Percentiles rank a stretch among this genome's conserved stretches.
These are phyloP conservation scores for Phrixothrix hirtus DNA, from an alignment of 2,888 invertebrate genomes.

Conservation along the genomic window DNA sequence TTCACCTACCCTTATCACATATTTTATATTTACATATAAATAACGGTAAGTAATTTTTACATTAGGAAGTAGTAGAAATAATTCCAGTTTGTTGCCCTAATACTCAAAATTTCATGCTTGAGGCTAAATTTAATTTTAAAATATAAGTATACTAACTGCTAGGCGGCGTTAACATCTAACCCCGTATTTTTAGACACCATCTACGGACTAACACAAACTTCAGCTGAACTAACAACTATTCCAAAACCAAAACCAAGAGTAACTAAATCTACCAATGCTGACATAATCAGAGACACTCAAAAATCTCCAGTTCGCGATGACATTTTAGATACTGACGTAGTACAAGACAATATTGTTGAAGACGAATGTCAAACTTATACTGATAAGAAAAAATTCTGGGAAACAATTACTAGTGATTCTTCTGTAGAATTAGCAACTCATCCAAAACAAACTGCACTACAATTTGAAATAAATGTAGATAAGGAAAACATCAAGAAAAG, in stretches of 20 bases:
- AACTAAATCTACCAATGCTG: conserved; percentile 36
- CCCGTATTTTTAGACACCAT: conserved; percentile 56
- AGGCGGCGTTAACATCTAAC: conserved; percentile 52
- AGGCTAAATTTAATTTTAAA: conserved; percentile 22
- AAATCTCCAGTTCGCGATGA: conserved; percentile 33
- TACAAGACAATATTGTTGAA: conserved; percentile 32
- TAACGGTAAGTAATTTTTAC: conserved; percentile 35
- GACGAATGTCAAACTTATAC: conserved; percentile 54
- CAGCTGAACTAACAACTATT: conserved; percentile 46
- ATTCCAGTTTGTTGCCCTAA: conserved; percentile 40
- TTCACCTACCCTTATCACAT: conserved; percentile 6
- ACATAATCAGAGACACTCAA: conserved; percentile 18
- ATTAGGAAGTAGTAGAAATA: conserved; percentile 23
- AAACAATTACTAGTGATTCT: conserved; percentile 52
- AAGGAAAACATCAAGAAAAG: conserved; percentile 45
- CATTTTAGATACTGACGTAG: conserved; percentile 21
- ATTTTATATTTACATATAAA: conserved; percentile 21
- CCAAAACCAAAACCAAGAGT: conserved; percentile 49
- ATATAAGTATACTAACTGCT: conserved; percentile 44
- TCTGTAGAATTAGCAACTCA: conserved; percentile 26
- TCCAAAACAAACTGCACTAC: conserved; percentile 48
- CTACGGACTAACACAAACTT: conserved; percentile 49
- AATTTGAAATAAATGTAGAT: conserved; percentile 42
- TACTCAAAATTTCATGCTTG: conserved; percentile 34
- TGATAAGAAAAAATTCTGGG: conserved; percentile 60